phyloP scores from a whole-genome alignment of 2,797 vertebrate genomes.

The Anguilla anguilla region DNA sequence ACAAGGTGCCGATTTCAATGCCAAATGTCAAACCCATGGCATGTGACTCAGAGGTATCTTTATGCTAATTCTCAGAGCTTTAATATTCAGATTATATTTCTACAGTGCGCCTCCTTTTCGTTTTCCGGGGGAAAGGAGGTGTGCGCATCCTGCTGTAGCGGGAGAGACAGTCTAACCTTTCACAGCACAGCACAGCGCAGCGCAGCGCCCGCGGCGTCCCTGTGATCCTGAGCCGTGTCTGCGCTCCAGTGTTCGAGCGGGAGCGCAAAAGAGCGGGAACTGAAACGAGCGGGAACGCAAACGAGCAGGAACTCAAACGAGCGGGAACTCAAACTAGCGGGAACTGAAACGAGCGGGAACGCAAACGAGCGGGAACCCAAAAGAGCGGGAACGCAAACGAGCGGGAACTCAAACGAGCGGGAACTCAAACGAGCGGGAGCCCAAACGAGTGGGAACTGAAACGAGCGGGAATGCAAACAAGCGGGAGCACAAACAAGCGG shows the following conservation, averaged over 20 bases:
- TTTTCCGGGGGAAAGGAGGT: conserved; percentile 29
- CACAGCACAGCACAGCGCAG: conserved; percentile 55
- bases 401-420: too few species aligned
- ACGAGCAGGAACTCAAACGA: too few species aligned
- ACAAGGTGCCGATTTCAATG: conserved; percentile 72
- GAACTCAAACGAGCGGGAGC: too few species aligned
- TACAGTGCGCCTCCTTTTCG: conserved; percentile 57
- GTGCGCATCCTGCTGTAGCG: conserved; percentile 18
- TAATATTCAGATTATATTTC: conserved; percentile 78
- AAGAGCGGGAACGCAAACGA: too few species aligned
- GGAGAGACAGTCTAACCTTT: conserved; percentile 14
- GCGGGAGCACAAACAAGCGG: too few species aligned
- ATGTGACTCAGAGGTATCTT: conserved; percentile 75
- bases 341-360: too few species aligned
- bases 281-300: not conserved
- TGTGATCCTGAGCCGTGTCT: conserved; percentile 45
- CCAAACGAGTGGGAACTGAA: too few species aligned
- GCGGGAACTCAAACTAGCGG: too few species aligned
- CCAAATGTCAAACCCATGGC: conserved; percentile 77
- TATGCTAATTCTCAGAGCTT: conserved; percentile 74
- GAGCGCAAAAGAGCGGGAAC: conserved; percentile 51
- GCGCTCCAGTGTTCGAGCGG: conserved; percentile 66
- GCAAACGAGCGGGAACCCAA: too few species aligned
- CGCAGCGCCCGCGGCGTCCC: conserved; percentile 65
- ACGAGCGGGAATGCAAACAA: too few species aligned